These are phyloP conservation scores for Ptilodon capucinus DNA, from an alignment of 2,888 invertebrate species.

Conservation along the genomic window DNA sequence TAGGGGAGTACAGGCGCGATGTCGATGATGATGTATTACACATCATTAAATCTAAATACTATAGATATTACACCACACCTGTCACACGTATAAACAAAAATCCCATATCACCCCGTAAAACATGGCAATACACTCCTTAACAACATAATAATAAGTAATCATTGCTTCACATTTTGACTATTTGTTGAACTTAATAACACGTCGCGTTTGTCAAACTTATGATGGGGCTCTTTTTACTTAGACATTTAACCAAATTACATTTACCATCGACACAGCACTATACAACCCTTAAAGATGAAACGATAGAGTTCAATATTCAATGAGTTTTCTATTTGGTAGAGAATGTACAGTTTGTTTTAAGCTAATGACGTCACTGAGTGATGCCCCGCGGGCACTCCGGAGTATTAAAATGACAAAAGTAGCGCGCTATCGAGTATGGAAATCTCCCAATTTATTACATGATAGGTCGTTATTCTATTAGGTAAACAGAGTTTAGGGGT, in stretches of 20 bases:
- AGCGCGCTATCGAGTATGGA: constrained; percentile 74
- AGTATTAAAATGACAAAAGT: constrained; percentile 80
- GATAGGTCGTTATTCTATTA: constrained; percentile 81
- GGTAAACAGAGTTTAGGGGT: constrained; percentile 75
- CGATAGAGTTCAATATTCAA: constrained; percentile 22
- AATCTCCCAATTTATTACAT: constrained; percentile 82
- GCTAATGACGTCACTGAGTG: constrained; percentile 70
- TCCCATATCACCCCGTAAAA: constrained; percentile 29
- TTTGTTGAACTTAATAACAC: constrained; percentile 75
- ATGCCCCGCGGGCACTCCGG: constrained; percentile 70
- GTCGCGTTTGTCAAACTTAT: constrained; percentile 62
- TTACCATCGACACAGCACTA: constrained; percentile 1
- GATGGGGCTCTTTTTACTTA: constrained; percentile 49
- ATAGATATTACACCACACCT: constrained; percentile 25
- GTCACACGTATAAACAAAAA: constrained; percentile 36
- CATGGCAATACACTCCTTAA: constrained; percentile 37
- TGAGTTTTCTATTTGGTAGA: constrained; percentile 1
- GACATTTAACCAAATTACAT: constrained; percentile 29
- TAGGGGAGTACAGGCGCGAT: too few relatives aligned
- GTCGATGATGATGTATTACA: too few relatives aligned
- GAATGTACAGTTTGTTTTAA: constrained; percentile 12
- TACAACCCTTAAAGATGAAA: neutral
- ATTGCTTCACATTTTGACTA: constrained; percentile 60
- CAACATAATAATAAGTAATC: constrained; percentile 62
- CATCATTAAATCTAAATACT: neutral